Percentiles rank a stretch among this genome's conserved stretches.
These are phyloP conservation scores for Triplophysa dalaica DNA, from an alignment of 2,113 vertebrate species.

Conservation along the genomic window DNA sequence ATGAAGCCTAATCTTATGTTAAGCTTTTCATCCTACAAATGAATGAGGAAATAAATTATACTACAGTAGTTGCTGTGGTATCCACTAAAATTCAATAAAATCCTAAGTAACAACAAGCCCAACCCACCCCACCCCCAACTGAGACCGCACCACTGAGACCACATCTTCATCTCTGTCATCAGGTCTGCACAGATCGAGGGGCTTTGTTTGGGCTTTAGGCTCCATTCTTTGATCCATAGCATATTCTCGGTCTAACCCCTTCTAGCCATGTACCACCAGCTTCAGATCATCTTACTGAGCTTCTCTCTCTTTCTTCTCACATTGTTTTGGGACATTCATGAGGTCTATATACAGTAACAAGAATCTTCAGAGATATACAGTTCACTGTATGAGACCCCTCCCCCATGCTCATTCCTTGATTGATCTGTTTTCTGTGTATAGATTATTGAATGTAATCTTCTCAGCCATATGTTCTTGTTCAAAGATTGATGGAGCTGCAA, in stretches of 20 bases:
- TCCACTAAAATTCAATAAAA: not conserved
- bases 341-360: not conserved
- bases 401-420: not conserved
- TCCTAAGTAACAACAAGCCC: no score
- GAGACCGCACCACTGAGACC: not conserved
- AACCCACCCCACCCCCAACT: no score
- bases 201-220: constrained; percentile 12
- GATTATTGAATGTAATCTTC: not conserved
- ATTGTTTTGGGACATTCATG: not conserved
- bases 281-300: not conserved
- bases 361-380: not conserved
- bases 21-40: no score
- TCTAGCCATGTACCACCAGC: not conserved
- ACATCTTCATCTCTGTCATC: not conserved
- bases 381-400: no score
- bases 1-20: no score
- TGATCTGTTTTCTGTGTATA: not conserved
- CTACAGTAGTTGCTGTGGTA: not conserved
- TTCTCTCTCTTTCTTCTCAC: not conserved
- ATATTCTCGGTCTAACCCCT: not conserved
- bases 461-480: constrained; percentile 27
- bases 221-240: constrained; percentile 21
- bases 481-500: constrained; percentile 22
- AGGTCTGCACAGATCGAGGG: not conserved
- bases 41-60: no score